Evolutionary conservation across 2,113 vertebrate species (phyloP), one percentile per base, ranked within the genome.

Genomic region (Hemibagrus wyckioides): DNA sequence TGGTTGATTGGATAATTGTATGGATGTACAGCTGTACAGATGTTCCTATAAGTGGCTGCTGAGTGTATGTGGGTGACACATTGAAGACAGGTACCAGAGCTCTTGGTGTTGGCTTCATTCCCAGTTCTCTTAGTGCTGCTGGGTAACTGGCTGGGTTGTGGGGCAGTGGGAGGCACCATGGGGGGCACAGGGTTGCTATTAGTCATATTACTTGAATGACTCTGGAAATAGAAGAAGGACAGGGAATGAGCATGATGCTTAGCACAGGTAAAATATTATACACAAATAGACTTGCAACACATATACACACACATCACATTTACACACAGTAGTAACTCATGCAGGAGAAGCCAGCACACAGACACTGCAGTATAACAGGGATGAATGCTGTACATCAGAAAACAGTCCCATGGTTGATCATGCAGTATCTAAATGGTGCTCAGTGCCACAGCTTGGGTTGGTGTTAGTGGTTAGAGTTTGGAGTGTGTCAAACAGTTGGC

Each of bases 61-160:
- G n/a, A 80, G 21, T 39, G n/a, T 30, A 33, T 48, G 8, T 25
- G 36, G 17, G 30, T 56, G 39, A 30, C 33, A 84, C 4, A 73
- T 25, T 44, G 52, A 41, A 85, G 14, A 71, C 57, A n/a, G 41
- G 28, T 83, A 97, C 96, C 93, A 94, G 95, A 90, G 87, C 81
- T 93, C 83, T 91, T 92, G 61, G 92, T 93, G 81, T 93, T 91
- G 1, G 88, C 85, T 25, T 96, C 94, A 48, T 93, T 91, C 3
- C 93, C 87, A 79, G 93, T 76, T 90, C 92, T 94, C 84, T 93
- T 94, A 0, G 91, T 92, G 92, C 95, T 94, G 67, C 95, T 94
- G 90, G 95, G 93, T 89, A 85, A 93, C 86, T 94, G 95, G 25
- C 80, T 77, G 2, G 87, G 67, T 15, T 84, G 83, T 23, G 86